Base-by-base conservation (phyloP, 2,797 vertebrate genomes). In the Limosa lapponica region DNA sequence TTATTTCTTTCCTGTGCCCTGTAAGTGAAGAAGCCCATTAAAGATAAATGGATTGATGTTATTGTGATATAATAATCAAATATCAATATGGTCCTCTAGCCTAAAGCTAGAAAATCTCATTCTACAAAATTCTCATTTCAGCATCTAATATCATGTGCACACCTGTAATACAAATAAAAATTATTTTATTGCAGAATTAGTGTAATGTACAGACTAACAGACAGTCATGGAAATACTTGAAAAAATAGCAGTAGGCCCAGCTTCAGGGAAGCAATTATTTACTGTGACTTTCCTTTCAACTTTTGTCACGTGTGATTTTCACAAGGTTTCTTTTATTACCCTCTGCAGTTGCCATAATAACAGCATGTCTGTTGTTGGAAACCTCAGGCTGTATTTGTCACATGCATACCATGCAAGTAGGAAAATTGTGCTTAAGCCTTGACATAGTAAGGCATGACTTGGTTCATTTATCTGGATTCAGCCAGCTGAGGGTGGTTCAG, bases 361-460 rank as follows among this genome's bases (percentile, higher is more conserved):
- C 51, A 93, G 48, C 51, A 23, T 46, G 80, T 93, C 94, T 98
- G 95, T 97, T 97, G 92, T 93, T 97, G 85, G 94, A 94, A 96
- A 95, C 96, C 52, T 93, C 51, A 71, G 87, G 89, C 71, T 91
- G 77, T 94, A 39, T 94, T 92, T 94, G 77, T 94, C 62, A 44
- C 91, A 80, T 82, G 82, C 87, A 82, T 95, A 78, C 83, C 75
- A 69, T 77, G 87, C 80, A 94, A 82, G 73, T 41, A 92, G 80
- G 93, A 97, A 94, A 97, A 95, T 83, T 90, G 65, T 82, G 79
- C 67, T 95, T 94, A 55, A 82, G 23, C 92, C 71, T 48, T 95
- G 91, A 49, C 51, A 24, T 65, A 79, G 58, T 85, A 52, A 59
- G 55, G 54, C 69, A 65, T 92, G 89, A 65, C 81, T 73, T 71